phyloP scores from a whole-genome alignment of 2,797 vertebrate genomes.

The Hozukius guyotensis region DNA sequence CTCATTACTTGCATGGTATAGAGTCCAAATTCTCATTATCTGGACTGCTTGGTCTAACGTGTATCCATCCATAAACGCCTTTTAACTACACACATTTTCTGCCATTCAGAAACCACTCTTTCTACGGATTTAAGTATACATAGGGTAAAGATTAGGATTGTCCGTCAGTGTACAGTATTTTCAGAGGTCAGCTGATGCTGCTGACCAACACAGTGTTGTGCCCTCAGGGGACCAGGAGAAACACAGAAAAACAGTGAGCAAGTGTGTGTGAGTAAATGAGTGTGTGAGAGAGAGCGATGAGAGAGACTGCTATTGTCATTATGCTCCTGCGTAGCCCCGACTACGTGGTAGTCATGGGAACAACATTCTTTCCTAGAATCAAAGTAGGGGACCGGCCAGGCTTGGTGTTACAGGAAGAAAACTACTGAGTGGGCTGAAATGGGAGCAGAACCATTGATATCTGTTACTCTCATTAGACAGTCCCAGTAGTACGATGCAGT shows the following conservation, averaged over 20 bases:
- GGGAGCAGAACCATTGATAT: conserved; percentile 19
- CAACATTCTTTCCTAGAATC: conserved; percentile 65
- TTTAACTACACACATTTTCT: background rate
- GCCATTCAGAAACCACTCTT: background rate
- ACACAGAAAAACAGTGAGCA: conserved; percentile 10
- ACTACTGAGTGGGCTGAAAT: conserved; percentile 23
- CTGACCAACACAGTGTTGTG: background rate
- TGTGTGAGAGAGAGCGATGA: background rate
- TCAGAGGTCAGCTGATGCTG: conserved; percentile 20
- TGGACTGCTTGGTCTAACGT: background rate
- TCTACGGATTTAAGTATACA: background rate
- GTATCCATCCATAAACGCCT: background rate
- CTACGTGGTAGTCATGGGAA: conserved; percentile 56
- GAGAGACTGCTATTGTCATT: conserved; percentile 58
- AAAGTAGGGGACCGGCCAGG: conserved; percentile 31
- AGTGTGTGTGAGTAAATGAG: background rate
- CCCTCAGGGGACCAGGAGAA: background rate
- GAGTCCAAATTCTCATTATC: too few relatives aligned
- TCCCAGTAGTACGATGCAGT: background rate
- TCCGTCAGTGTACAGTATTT: background rate
- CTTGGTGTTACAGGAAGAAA: conserved; percentile 27
- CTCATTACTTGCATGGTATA: background rate
- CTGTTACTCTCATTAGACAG: conserved; percentile 29
- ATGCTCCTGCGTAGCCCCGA: conserved; percentile 31
- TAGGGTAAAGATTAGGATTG: background rate